Evolutionary conservation across 2,113 vertebrate species (phyloP).

Genomic region (Phyllopteryx taeniolatus): DNA sequence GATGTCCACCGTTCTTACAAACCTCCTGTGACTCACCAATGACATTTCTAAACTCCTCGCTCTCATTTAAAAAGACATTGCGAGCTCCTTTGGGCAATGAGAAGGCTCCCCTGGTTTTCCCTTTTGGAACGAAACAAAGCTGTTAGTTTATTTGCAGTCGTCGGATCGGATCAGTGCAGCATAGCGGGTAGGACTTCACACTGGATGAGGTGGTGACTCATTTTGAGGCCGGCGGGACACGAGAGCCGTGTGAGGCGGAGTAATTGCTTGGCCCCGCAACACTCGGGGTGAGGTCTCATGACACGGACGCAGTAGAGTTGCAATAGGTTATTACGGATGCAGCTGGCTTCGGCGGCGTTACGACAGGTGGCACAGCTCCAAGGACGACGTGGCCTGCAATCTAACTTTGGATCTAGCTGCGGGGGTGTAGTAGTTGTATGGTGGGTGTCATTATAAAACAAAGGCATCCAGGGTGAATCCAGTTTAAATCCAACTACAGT

Average conservation of each 20-base stretch:
- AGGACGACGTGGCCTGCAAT: background rate
- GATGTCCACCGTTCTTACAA: constrained; percentile 75
- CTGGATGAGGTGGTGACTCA: too few relatives aligned
- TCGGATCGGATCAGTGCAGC: background rate
- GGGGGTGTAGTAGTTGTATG: background rate
- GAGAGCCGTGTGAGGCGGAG: too few relatives aligned
- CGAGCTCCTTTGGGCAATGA: constrained; percentile 86
- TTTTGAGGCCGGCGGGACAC: too few relatives aligned
- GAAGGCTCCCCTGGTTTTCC: constrained; percentile 86
- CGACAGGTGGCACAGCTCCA: background rate
- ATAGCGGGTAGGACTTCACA: background rate
- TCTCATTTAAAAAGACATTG: constrained; percentile 86
- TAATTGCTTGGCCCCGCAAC: background rate
- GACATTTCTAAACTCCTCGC: constrained; percentile 80
- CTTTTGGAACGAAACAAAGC: constrained; percentile 78
- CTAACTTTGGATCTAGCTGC: background rate
- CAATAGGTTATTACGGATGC: constrained; percentile 1
- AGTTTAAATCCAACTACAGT: background rate
- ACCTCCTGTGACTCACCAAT: constrained; percentile 80
- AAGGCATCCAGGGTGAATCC: background rate
- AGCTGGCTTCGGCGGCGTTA: background rate
- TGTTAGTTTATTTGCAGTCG: constrained; percentile 60
- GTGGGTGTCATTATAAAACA: background rate
- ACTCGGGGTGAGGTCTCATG: background rate
- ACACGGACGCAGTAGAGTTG: background rate